Percentiles rank a stretch among this genome's conserved stretches.
Evolutionary conservation across 1,140 invertebrate genomes (phyloP).

Genomic region (Aporrectodea caliginosa): DNA sequence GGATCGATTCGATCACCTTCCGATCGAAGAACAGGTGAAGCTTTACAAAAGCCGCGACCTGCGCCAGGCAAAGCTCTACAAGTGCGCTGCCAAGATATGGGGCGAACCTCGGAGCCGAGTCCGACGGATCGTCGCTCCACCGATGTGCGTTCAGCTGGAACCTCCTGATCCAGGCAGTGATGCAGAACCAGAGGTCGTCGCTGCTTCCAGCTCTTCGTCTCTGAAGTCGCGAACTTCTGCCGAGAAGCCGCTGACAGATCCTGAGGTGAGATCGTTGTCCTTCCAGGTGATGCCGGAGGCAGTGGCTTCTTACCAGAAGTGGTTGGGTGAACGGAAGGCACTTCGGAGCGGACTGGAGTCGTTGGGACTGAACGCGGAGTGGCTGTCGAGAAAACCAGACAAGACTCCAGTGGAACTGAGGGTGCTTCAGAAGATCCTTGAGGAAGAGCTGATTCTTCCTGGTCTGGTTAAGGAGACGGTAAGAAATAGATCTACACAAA

Average conservation of each 20-base stretch:
- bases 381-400: conserved; percentile 44
- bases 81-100: conserved; percentile 50
- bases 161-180: not conserved
- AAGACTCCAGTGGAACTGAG: conserved; percentile 45
- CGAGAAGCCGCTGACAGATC: conserved; percentile 17
- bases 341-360: conserved; percentile 45
- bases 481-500: too few relatives aligned
- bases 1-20: conserved; percentile 49
- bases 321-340: conserved; percentile 46
- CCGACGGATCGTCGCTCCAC: conserved; percentile 43
- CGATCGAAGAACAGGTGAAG: conserved; percentile 43
- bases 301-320: conserved; percentile 42
- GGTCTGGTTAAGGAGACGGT: too few relatives aligned
- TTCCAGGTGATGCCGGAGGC: conserved; percentile 37
- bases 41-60: conserved; percentile 44
- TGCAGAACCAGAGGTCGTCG: not conserved
- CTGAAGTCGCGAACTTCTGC: not conserved
- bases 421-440: conserved; percentile 38
- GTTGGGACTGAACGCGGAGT: conserved; percentile 46
- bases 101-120: conserved; percentile 46
- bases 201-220: not conserved
- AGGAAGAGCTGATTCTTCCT: conserved; percentile 13
- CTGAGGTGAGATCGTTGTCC: too few relatives aligned
- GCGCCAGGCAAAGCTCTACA: conserved; percentile 47
- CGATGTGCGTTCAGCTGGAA: conserved; percentile 39